phyloP scores from a whole-genome alignment of 2,888 invertebrate species.

The Rhamphomyia laevipes region DNA sequence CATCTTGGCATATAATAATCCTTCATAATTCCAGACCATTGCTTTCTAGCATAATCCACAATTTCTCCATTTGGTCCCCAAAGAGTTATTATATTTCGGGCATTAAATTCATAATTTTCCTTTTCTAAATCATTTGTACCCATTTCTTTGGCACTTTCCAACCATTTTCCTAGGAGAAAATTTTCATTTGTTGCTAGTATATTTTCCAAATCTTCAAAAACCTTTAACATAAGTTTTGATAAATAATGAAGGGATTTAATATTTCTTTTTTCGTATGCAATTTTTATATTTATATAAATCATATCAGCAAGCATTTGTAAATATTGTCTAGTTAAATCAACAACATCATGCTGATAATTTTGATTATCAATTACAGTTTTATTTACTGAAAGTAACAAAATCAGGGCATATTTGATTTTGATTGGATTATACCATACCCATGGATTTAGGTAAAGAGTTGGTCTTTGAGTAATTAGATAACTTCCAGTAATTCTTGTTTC shows the following conservation, averaged over 20 bases:
- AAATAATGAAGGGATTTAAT: conserved; percentile 24
- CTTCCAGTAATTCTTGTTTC: no score
- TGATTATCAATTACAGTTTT: conserved; percentile 19
- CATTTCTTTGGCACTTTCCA: conserved; percentile 48
- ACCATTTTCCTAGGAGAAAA: conserved; percentile 62
- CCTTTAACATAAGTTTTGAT: conserved; percentile 38
- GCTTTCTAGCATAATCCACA: conserved; percentile 84
- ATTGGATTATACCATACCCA: conserved; percentile 62
- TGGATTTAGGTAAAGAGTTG: conserved; percentile 53
- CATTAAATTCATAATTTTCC: conserved; percentile 59
- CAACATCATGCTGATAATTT: conserved; percentile 58
- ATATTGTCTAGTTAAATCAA: conserved; percentile 76
- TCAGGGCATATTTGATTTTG: conserved; percentile 46
- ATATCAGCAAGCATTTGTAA: conserved; percentile 62
- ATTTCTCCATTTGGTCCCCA: conserved; percentile 92
- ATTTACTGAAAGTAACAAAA: conserved; percentile 31
- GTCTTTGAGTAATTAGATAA: conserved; percentile 58
- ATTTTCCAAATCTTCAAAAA: conserved; percentile 51
- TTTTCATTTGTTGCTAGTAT: conserved; percentile 50
- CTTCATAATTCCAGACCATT: conserved; percentile 64
- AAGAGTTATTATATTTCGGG: conserved; percentile 81
- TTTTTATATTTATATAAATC: conserved; percentile 49
- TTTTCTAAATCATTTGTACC: conserved; percentile 37
- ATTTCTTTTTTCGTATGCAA: conserved; percentile 29
- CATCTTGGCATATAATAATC: conserved; percentile 70